These are phyloP conservation scores for Biston betularia DNA, from an alignment of 2,888 invertebrate genomes.

Conservation along the genomic window DNA sequence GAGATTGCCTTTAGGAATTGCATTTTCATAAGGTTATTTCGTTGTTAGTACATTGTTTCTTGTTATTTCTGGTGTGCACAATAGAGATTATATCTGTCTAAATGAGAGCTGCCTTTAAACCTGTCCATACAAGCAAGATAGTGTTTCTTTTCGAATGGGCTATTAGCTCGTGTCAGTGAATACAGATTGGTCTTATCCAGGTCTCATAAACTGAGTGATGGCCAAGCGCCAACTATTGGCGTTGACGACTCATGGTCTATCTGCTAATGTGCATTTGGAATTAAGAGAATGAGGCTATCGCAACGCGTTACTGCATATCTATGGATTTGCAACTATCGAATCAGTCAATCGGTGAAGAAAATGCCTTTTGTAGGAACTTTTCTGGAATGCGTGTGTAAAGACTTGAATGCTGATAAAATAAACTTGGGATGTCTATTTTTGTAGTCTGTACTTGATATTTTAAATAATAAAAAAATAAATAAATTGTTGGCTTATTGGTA, in stretches of 20 bases:
- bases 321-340: slow-evolving; percentile 25
- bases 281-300: slow-evolving; percentile 36
- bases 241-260: slow-evolving; percentile 35
- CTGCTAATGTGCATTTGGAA: slow-evolving; percentile 41
- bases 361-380: slow-evolving; percentile 6
- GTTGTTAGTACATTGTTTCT: too few relatives aligned
- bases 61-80: too few relatives aligned
- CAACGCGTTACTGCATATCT: slow-evolving; percentile 28
- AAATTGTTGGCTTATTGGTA: too few relatives aligned
- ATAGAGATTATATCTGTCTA: too few relatives aligned
- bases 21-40: too few relatives aligned
- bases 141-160: not conserved
- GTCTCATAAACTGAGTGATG: slow-evolving; percentile 41
- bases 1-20: too few relatives aligned
- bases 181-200: slow-evolving; percentile 40
- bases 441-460: not conserved
- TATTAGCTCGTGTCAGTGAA: slow-evolving; percentile 36
- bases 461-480: too few relatives aligned
- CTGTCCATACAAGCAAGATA: not conserved
- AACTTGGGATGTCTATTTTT: not conserved
- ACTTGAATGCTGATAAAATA: slow-evolving; percentile 20
- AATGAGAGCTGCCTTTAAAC: not conserved
- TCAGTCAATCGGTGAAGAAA: slow-evolving; percentile 25
- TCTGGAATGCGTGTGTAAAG: slow-evolving; percentile 4
- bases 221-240: slow-evolving; percentile 37